Evolutionary conservation across 2,888 invertebrate species (phyloP), one percentile per base, ranked within the genome.

Genomic region (Chirona hameri): DNA sequence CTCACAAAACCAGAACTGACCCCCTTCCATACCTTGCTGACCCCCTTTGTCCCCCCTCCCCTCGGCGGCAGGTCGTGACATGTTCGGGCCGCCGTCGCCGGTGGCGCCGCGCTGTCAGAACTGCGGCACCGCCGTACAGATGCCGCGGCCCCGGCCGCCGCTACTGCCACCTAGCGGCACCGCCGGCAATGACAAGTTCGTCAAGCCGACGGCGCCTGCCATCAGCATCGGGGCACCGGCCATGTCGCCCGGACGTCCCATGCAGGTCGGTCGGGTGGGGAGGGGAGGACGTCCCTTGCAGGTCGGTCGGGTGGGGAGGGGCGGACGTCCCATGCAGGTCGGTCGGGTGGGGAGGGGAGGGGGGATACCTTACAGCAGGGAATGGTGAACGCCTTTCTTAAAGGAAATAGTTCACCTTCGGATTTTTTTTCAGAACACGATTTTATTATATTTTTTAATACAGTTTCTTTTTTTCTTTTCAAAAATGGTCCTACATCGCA

Each of bases 181-280:
- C 52, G 27, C 27, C 52, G 80, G 80, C 0, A 93, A 93, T 86
- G 95, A 95, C 88, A 91, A 95, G 86, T 95, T 95, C 87, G 93
- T 95, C 84, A 95, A 95, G 88, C 95, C 95, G 84, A 95, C 95
- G 84, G 92, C 94, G 88, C 95, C 94, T 84, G 90, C 90, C 29
- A 88, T 84, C 29, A 83, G 84, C 81, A 84, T 84, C 82, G 83
- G 85, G 57, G 76, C 84, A 81, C 82, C 82, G 82, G 81, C 52
- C 82, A 81, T 82, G 81, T 81, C 82, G 29, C 82, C 27, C 27
- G 52, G 80, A 9, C 52, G 52, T 27, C 48, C 48, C 3, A 80
- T 80, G 80, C 80, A 80, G 80, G 80, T 80, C 9, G 1, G n/a
- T 14, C 9, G 27, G 18, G 18, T 39, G 18, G 18, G 31, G 15